Conservation (phyloP, 1,140 invertebrate genomes). For the Carposina sasakii region DNA sequence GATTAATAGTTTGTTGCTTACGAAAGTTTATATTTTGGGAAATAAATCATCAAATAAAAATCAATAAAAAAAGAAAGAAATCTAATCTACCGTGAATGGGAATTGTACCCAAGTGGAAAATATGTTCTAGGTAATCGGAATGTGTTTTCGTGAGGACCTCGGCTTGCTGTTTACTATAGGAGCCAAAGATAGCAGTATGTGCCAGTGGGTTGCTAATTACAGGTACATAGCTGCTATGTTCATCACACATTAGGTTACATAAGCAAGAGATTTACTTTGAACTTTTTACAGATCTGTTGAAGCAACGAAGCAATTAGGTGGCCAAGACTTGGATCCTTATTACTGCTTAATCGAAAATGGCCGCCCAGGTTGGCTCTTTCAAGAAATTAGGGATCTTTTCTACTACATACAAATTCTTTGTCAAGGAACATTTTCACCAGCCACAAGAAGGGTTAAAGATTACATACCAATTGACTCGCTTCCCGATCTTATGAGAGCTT, state of each 20-base stretch:
- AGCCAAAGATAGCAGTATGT: constrained; percentile 41
- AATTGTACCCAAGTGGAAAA: too few species aligned
- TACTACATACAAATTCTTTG: constrained; percentile 82
- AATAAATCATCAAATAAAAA: too few species aligned
- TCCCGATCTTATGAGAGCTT: constrained; percentile 81
- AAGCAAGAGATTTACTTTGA: not conserved
- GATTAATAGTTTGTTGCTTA: not conserved
- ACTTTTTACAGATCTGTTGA: constrained; percentile 68
- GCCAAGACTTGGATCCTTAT: constrained; percentile 73
- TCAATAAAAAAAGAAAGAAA: too few species aligned
- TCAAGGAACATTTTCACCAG: constrained; percentile 78
- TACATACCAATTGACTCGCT: constrained; percentile 77
- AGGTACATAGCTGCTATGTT: constrained; percentile 26
- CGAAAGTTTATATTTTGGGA: not conserved
- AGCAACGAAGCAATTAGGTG: constrained; percentile 65
- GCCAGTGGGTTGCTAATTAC: constrained; percentile 52
- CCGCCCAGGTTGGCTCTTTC: constrained; percentile 76
- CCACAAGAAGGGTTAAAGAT: constrained; percentile 72
- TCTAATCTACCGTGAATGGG: too few species aligned
- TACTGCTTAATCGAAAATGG: constrained; percentile 75
- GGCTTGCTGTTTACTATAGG: constrained; percentile 53
- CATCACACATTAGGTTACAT: not conserved
- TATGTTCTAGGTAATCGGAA: constrained; percentile 36
- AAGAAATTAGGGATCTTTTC: constrained; percentile 81
- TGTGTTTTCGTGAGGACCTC: constrained; percentile 48